These are phyloP conservation scores for Aphaenogaster rudis DNA, from an alignment of 1,140 invertebrate species.

Conservation along the genomic window DNA sequence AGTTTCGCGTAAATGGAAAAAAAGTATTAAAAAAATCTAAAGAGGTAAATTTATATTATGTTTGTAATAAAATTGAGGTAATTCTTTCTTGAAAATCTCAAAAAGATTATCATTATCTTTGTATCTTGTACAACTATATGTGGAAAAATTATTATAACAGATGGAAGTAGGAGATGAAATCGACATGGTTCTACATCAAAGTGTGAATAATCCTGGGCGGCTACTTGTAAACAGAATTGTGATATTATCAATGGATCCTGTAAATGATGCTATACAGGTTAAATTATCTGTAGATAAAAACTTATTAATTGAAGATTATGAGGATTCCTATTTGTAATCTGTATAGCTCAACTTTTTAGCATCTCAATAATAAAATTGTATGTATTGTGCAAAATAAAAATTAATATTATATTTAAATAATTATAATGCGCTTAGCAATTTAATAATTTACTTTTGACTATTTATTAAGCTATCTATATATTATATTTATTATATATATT, in stretches of 20 bases:
- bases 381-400: background rate
- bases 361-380: background rate
- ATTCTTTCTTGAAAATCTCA: background rate
- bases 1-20: slow-evolving; percentile 90
- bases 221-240: slow-evolving; percentile 89
- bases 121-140: background rate
- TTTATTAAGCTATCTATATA: background rate
- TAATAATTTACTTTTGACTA: background rate
- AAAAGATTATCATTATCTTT: slow-evolving; percentile 37
- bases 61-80: background rate
- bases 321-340: slow-evolving; percentile 82
- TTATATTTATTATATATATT: too few species aligned
- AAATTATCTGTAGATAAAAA: slow-evolving; percentile 88
- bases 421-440: background rate
- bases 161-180: slow-evolving; percentile 89
- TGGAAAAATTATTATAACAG: slow-evolving; percentile 80
- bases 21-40: slow-evolving; percentile 89
- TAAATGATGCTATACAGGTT: slow-evolving; percentile 85
- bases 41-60: slow-evolving; percentile 82
- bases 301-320: slow-evolving; percentile 89
- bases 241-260: slow-evolving; percentile 85
- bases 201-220: slow-evolving; percentile 88
- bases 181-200: slow-evolving; percentile 89
- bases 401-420: background rate
- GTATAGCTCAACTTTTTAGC: background rate